Evolutionary conservation across 2,888 invertebrate species (phyloP), one percentile per base, ranked within the genome.

Genomic region (Saturnia japonica): DNA sequence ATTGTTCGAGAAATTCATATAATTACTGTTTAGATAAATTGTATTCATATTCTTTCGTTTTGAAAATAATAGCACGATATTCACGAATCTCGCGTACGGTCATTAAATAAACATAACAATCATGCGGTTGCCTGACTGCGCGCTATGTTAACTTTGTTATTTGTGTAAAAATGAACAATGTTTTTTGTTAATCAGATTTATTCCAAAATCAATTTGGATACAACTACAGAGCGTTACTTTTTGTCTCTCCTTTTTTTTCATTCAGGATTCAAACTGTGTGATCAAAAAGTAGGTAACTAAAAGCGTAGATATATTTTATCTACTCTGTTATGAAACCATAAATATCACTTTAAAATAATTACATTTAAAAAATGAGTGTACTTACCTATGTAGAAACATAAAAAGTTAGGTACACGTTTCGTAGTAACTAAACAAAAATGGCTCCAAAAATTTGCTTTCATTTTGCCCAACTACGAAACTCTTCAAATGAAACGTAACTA

Each of bases 71-170:
- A 60, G 14, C 57, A 9, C 28, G 57, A 8, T 28, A 60, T 0
- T 28, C 57, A 60, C 14, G 57, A 28, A 60, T 28, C 57, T 60
- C 57, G 57, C 28, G 57, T 60, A 60, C 14, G 57, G 14, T 60
- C 57, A 28, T 60, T 60, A 60, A 60, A 60, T 60, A 60, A 28
- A 60, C 57, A 60, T 60, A 60, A 28, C 57, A 60, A 28, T 60
- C 57, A 60, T 60, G 57, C 14, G 25, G 28, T 60, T 28, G 25
- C 14, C 28, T 60, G 57, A 60, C 28, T 60, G 3, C 57, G 28
- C 25, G 28, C 28, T 16, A 54, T 28, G 57, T 60, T 68, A 12
- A 34, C 16, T 28, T 47, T 22, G 8, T 28, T 45, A 47, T 47
- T 47, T 28, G 12, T 68, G 47, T 68, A 28, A 34, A 11, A 19